Percentiles rank a stretch among this genome's conserved stretches.
Evolutionary conservation across 2,797 vertebrate genomes (phyloP).

Genomic region (Synanceia verrucosa): DNA sequence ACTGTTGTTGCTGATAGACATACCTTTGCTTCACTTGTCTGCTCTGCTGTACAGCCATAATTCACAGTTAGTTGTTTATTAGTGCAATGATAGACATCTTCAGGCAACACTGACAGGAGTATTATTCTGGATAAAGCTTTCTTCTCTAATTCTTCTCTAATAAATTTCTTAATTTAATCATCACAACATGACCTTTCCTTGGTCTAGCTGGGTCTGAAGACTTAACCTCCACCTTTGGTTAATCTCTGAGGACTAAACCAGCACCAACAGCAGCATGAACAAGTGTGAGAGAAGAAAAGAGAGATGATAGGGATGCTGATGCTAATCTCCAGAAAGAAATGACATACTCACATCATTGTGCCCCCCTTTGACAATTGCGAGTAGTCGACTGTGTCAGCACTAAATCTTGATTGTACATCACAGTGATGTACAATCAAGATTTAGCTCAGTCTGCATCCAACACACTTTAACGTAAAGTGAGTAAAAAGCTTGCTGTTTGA

Average conservation of each 20-base stretch:
- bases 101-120: slow-evolving; percentile 22
- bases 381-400: background rate
- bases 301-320: background rate
- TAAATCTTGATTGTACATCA: too few species aligned
- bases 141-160: background rate
- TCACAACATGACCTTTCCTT: slow-evolving; percentile 44
- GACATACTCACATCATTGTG: background rate
- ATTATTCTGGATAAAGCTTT: slow-evolving; percentile 23
- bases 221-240: slow-evolving; percentile 28
- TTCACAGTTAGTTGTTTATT: slow-evolving; percentile 37
- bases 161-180: slow-evolving; percentile 19
- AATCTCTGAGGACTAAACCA: slow-evolving; percentile 5
- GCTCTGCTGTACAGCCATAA: slow-evolving; percentile 7
- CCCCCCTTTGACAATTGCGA: background rate
- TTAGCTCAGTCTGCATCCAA: background rate
- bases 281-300: background rate
- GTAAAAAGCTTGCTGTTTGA: background rate
- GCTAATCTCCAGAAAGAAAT: background rate
- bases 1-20: slow-evolving; percentile 26
- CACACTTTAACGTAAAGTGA: background rate
- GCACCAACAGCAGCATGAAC: slow-evolving; percentile 30
- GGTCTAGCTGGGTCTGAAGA: slow-evolving; percentile 6
- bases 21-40: background rate
- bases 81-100: slow-evolving; percentile 34
- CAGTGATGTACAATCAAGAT: background rate